A percentile compares a stretch with the other conserved stretches of the same genome.
Conservation (phyloP, 2,797 vertebrate species). For the Thamnophis elegans region DNA sequence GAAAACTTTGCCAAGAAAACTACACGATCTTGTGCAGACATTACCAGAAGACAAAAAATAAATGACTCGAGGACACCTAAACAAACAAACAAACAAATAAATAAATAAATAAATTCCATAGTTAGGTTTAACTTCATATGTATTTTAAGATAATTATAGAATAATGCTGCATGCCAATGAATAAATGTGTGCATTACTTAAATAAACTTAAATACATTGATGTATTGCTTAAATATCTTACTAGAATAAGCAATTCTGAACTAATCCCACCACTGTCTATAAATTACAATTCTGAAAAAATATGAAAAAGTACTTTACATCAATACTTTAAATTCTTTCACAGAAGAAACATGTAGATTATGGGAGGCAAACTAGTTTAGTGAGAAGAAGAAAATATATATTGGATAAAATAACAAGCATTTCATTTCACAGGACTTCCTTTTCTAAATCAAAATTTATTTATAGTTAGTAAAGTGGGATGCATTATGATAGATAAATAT, state of each 20-base stretch:
- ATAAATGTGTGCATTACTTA: not conserved
- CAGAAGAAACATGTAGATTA: conserved; percentile 59
- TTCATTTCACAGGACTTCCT: conserved; percentile 66
- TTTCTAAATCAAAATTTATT: conserved; percentile 75
- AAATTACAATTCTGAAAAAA: conserved; percentile 58
- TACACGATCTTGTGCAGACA: not conserved
- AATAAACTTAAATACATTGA: not conserved
- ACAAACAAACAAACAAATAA: no score
- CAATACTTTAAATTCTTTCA: conserved; percentile 75
- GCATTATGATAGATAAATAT: conserved; percentile 65
- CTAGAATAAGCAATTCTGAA: conserved; percentile 11
- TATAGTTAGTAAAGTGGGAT: conserved; percentile 61
- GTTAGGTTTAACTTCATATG: not conserved
- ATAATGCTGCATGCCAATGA: not conserved
- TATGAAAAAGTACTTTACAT: conserved; percentile 59
- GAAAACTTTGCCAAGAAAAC: not conserved
- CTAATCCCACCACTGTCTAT: conserved; percentile 30
- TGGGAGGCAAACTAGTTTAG: conserved; percentile 65
- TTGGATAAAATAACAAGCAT: conserved; percentile 67
- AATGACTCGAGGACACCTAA: not conserved
- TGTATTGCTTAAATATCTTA: not conserved
- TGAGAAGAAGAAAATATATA: conserved; percentile 64
- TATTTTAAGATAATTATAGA: not conserved
- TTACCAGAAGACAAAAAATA: not conserved
- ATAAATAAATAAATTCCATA: no score